These are phyloP conservation scores for Chaetodon auriga DNA, from an alignment of 2,113 vertebrate species.

Conservation along the genomic window DNA sequence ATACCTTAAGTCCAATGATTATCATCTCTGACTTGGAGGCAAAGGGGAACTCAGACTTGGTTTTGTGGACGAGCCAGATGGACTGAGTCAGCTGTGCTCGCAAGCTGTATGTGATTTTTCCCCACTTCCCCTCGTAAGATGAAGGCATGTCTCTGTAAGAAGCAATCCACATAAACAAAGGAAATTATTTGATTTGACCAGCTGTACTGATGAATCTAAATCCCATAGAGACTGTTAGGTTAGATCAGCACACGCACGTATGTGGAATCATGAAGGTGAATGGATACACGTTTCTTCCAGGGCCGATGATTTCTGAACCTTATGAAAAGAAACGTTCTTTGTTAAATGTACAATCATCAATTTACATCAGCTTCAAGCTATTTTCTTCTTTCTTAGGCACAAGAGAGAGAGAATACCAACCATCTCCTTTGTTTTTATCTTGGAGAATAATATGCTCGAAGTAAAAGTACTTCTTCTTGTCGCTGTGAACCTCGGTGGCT, in stretches of 20 bases:
- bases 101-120: conserved; percentile 74
- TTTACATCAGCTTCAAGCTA: not conserved
- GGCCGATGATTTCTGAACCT: conserved; percentile 77
- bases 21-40: conserved; percentile 77
- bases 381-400: not conserved
- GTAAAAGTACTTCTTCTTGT: conserved; percentile 78
- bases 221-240: not conserved
- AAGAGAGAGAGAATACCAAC: conserved; percentile 55
- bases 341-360: conserved; percentile 6
- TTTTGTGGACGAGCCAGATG: conserved; percentile 76
- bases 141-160: conserved; percentile 79
- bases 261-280: conserved; percentile 80
- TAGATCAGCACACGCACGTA: conserved; percentile 45
- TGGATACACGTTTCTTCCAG: conserved; percentile 73
- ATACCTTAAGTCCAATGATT: conserved; percentile 76
- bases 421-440: conserved; percentile 81
- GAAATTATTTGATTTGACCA: not conserved
- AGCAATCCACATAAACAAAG: not conserved
- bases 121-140: conserved; percentile 77
- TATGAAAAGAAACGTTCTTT: not conserved
- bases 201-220: not conserved
- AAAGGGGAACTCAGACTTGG: conserved; percentile 77
- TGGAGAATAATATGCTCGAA: conserved; percentile 77
- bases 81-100: conserved; percentile 74
- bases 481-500: conserved; percentile 12